These are phyloP conservation scores for Lacerta bilineata DNA, from an alignment of 2,797 vertebrate genomes.

Conservation along the genomic window DNA sequence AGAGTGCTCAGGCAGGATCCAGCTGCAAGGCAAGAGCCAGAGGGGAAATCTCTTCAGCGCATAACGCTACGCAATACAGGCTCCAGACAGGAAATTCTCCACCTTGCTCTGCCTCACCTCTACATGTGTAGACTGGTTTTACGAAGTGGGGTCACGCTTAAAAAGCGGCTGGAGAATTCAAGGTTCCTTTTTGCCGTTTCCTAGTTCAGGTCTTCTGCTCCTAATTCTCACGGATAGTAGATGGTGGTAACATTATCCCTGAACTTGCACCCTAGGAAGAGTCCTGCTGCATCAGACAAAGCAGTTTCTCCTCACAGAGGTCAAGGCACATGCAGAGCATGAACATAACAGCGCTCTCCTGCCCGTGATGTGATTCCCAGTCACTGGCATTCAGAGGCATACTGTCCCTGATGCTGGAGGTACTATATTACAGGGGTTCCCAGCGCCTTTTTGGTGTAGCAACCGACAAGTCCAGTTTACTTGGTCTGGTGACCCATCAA, in stretches of 20 bases:
- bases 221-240: not conserved
- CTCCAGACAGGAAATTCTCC: slow-evolving; percentile 17
- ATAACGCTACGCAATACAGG: not conserved
- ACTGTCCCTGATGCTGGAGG: no score
- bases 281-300: not conserved
- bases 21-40: not conserved
- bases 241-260: not conserved
- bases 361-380: no score
- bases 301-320: not conserved
- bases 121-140: not conserved
- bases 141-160: not conserved
- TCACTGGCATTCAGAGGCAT: no score
- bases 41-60: not conserved
- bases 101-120: slow-evolving; percentile 19
- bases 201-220: not conserved
- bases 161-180: not conserved
- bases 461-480: no score
- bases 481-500: no score
- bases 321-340: not conserved
- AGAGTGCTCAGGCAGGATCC: not conserved
- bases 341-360: not conserved
- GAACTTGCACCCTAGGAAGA: not conserved
- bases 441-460: no score
- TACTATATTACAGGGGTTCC: no score
- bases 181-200: not conserved